Evolutionary conservation across 2,113 vertebrate genomes (phyloP).

Genomic region (Lycaon pictus): DNA sequence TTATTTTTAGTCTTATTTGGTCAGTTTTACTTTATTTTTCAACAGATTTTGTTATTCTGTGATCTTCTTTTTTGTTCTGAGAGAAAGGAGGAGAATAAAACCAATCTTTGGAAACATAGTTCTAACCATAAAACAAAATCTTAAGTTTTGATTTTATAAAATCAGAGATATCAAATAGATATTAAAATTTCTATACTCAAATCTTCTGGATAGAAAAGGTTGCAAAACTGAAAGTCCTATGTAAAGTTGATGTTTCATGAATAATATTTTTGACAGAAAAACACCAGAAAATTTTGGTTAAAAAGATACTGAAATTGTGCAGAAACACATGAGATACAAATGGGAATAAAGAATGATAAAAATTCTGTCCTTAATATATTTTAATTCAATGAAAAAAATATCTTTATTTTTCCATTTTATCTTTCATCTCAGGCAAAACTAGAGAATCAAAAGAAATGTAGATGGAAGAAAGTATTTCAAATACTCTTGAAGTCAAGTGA

Average conservation of each 20-base stretch:
- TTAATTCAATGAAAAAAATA: constrained; percentile 74
- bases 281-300: background rate
- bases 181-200: background rate
- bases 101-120: background rate
- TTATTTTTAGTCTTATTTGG: background rate
- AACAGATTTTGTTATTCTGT: background rate
- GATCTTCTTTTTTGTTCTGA: background rate
- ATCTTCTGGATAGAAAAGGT: background rate
- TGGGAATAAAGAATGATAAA: background rate
- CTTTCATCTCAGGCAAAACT: constrained; percentile 59
- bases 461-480: constrained; percentile 71
- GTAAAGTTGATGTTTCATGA: background rate
- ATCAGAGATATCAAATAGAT: background rate
- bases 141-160: background rate
- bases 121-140: background rate
- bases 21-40: background rate
- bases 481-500: constrained; percentile 59
- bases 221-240: background rate
- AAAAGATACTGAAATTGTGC: background rate
- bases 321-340: background rate
- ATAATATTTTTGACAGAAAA: background rate
- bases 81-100: background rate
- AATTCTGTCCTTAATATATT: background rate
- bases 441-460: constrained; percentile 76
- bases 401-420: constrained; percentile 67